Base-by-base conservation (phyloP, 1,140 invertebrate genomes). In the Nomia melanderi region DNA sequence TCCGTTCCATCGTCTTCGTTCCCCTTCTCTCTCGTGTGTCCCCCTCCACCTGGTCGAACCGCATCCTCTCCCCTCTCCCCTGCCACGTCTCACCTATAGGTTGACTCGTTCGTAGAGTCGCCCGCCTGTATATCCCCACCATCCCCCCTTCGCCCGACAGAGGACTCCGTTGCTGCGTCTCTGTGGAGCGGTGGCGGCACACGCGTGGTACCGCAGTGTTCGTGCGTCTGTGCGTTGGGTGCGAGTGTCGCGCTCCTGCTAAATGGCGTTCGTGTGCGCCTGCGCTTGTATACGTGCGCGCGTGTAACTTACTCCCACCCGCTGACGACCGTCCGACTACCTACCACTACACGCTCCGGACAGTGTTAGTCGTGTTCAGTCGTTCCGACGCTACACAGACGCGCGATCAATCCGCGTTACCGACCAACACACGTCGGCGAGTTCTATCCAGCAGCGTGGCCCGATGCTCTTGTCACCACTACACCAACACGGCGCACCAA, bases 301-400 rank as follows among this genome's bases (percentile, higher is more conserved):
- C 6, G 79, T 70, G 59, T 77, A 67, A 50, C 44, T 44, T 65
- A 69, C 81, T 78, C 81, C 78, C 76, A 79, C 80, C 57, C 67
- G 0, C n/a, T n/a, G n/a, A n/a, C 60, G 50, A 20, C 60, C 39
- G 44, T 65, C 79, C 59, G 44, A 41, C 57, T 39, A 44, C 53
- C 53, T 44, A 78, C 75, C 53, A 82, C 74, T 66, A 71, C 72
- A 77, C 50, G 71, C 44, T 63, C 67, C 33, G 47, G n/a, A n/a
- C 73, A n/a, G 23, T 20, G 5, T 12, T 4, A 5, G 27, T 25
- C 56, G 62, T 72, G 41, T 63, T 71, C 63, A 25, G 57, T 47
- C 41, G n/a, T 33, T 11, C 36, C 31, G 9, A 25, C 25, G 63
- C 71, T 36, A 73, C 5, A 50, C 78, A 20, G 27, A 57, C 5